Conservation (phyloP, 2,113 vertebrate genomes). For the Nannospalax galili region DNA sequence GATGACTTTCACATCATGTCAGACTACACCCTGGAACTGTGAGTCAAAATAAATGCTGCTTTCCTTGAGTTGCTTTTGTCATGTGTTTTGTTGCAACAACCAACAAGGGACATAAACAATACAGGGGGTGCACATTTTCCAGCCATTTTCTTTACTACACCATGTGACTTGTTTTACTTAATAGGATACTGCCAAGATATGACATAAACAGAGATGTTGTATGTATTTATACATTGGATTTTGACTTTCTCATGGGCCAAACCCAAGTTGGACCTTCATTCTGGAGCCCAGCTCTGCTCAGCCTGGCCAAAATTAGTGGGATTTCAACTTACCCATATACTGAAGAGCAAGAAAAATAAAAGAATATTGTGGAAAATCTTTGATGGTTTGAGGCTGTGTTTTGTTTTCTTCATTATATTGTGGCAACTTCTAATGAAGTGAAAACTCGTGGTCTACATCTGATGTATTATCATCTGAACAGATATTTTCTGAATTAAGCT, state of each 20-base stretch:
- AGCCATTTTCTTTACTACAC: not conserved
- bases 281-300: not conserved
- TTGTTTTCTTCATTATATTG: not conserved
- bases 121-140: not conserved
- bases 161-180: not conserved
- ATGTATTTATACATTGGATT: not conserved
- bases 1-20: too few species aligned
- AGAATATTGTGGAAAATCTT: not conserved
- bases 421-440: not conserved
- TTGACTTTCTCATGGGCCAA: too few species aligned
- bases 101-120: too few species aligned
- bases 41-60: too few species aligned
- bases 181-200: not conserved
- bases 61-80: too few species aligned
- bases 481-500: not conserved
- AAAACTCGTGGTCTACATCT: not conserved
- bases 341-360: not conserved
- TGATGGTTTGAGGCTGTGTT: not conserved
- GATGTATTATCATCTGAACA: not conserved
- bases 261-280: not conserved
- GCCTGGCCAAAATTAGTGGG: not conserved
- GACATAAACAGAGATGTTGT: not conserved
- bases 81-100: too few species aligned
- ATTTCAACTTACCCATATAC: rapidly evolving
- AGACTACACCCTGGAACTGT: too few species aligned